Base-by-base conservation (phyloP, 2,797 vertebrate species). In the Gila robusta region DNA sequence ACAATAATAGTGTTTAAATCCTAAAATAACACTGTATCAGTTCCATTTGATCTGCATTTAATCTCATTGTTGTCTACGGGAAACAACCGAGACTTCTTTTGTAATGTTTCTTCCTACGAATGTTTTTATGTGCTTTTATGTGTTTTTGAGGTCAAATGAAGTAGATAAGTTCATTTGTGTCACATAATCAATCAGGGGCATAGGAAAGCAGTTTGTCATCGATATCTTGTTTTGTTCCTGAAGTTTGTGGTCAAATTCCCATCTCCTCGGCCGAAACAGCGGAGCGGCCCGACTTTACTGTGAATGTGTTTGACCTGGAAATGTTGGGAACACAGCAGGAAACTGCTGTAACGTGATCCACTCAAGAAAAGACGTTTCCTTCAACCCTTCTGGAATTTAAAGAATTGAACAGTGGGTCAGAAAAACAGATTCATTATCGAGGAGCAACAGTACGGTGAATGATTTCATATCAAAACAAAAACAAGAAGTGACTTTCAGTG, bases 261-360 rank as follows among this genome's bases (percentile, higher is more conserved):
- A 2, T 49, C 77, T 76, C 21, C 7, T 21, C 21, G 23, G 17
- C 35, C 17, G 59, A 47, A 64, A 62, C 14, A 11, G 6, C 4
- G 5, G 32, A 37, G 9, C 9, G 3, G 41, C 26, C 59, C 16
- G 17, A 21, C 39, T 19, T 54, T 72, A 78, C 83, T 81, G 84
- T 82, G 52, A 82, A 87, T 81, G 47, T 26, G 64, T 88, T 88
- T 87, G 84, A 81, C 87, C 81, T 59, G 87, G 82, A 89, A 86
- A 81, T 73, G 70, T 73, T 81, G 47, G 6, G 64, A 83, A 73
- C 84, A 14, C 52, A 11, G 73, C 32, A 19, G 87, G 83, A 85
- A 78, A 72, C 64, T 21, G 44, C 77, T n/a, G 79, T 62, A 79
- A 73, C 23, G 86, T 12, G 78, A 72, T 73, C 26, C 21, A 78